Evolutionary conservation across 2,113 vertebrate genomes (phyloP).

Genomic region (Erythrolamprus reginae): DNA sequence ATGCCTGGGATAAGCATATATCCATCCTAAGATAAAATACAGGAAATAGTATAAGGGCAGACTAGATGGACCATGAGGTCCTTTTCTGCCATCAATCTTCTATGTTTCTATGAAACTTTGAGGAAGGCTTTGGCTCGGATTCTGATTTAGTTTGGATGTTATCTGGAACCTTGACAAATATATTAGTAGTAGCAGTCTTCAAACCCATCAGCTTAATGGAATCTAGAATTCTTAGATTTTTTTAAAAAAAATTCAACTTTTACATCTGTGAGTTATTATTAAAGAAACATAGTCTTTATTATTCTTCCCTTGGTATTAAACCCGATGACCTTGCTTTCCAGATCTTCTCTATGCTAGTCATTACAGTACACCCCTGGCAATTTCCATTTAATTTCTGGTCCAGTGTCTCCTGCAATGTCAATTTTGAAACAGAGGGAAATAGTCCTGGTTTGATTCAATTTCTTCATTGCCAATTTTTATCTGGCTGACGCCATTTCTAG

Average conservation of each 20-base stretch:
- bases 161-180: too few species aligned
- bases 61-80: too few species aligned
- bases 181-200: too few species aligned
- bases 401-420: neutral
- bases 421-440: neutral
- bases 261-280: neutral
- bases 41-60: too few species aligned
- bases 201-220: neutral
- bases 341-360: neutral
- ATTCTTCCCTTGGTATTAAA: neutral
- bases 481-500: neutral
- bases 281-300: neutral
- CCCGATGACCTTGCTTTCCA: neutral
- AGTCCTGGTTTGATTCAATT: neutral
- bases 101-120: too few species aligned
- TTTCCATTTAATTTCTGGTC: neutral
- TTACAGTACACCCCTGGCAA: neutral
- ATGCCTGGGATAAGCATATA: too few species aligned
- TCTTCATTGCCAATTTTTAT: neutral
- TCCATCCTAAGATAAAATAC: too few species aligned
- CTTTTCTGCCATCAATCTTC: too few species aligned
- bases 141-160: too few species aligned
- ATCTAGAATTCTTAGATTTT: neutral
- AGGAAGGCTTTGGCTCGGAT: too few species aligned
- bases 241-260: neutral